Evolutionary conservation across 2,113 vertebrate species (phyloP).

Genomic region (Mormyrus iriodes): DNA sequence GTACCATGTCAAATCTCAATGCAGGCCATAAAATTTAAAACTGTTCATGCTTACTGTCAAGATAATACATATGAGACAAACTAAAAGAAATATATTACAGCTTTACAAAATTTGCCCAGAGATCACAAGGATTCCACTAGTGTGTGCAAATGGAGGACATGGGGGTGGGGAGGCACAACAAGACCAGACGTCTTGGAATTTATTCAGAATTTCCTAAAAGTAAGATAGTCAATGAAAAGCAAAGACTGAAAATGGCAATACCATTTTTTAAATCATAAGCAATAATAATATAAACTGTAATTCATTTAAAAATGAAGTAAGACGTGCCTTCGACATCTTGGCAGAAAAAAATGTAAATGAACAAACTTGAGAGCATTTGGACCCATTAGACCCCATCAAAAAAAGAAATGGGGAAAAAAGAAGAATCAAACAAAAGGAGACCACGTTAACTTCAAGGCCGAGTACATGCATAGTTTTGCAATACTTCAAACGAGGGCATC

Average conservation of each 20-base stretch:
- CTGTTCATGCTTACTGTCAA: background rate
- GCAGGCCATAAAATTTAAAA: background rate
- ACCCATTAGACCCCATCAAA: constrained; percentile 34
- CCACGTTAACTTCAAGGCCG: constrained; percentile 27
- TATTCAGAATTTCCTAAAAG: background rate
- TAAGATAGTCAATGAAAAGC: background rate
- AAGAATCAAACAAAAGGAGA: constrained; percentile 33
- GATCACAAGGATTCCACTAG: background rate
- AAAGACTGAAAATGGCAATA: background rate
- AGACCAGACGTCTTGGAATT: constrained; percentile 14
- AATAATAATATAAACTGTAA: constrained; percentile 10
- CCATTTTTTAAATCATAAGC: background rate
- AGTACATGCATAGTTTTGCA: constrained; percentile 27
- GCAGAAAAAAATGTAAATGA: constrained; percentile 22
- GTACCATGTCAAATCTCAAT: background rate
- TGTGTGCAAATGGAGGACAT: background rate
- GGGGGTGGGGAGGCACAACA: background rate
- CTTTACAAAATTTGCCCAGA: background rate
- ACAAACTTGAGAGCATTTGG: constrained; percentile 36
- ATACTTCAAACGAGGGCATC: constrained; percentile 45
- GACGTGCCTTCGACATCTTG: constrained; percentile 16
- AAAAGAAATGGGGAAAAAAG: background rate
- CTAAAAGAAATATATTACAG: background rate
- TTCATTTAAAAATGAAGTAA: constrained; percentile 4
- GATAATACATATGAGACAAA: background rate